Conservation (phyloP, 2,113 vertebrate species). For the Nyctereutes procyonoides region DNA sequence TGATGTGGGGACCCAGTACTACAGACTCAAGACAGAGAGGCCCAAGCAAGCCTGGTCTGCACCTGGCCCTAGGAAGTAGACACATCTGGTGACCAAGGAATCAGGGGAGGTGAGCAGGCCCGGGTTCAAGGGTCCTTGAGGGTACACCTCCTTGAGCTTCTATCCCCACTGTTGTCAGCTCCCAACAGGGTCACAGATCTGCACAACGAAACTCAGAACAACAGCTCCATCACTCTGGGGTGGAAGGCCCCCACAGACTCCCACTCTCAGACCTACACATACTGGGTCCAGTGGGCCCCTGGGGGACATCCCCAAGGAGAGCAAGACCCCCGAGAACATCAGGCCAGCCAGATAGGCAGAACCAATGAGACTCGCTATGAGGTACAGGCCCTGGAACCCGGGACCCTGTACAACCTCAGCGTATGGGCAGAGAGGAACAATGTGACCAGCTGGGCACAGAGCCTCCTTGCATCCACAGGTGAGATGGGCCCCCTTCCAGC, state of each 20-base stretch:
- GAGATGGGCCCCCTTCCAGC: background rate
- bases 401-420: background rate
- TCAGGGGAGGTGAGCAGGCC: background rate
- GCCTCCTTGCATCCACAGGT: background rate
- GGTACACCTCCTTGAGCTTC: background rate
- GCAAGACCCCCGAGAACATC: background rate
- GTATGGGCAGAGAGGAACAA: background rate
- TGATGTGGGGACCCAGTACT: background rate
- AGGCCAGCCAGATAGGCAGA: rapidly evolving
- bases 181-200: conserved; percentile 53
- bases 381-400: background rate
- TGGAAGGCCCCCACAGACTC: conserved; percentile 45
- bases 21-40: background rate
- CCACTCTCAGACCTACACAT: background rate
- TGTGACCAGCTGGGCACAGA: background rate
- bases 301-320: background rate
- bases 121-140: too few species aligned
- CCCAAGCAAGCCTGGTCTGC: rapidly evolving
- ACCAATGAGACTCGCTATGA: background rate
- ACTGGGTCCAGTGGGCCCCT: conserved; percentile 46
- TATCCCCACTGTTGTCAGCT: background rate
- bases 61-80: too few species aligned
- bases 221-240: background rate
- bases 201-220: background rate
- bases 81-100: rapidly evolving